These are phyloP conservation scores for Illadopsis cleaveri DNA, from an alignment of 2,113 vertebrate species.

Conservation along the genomic window DNA sequence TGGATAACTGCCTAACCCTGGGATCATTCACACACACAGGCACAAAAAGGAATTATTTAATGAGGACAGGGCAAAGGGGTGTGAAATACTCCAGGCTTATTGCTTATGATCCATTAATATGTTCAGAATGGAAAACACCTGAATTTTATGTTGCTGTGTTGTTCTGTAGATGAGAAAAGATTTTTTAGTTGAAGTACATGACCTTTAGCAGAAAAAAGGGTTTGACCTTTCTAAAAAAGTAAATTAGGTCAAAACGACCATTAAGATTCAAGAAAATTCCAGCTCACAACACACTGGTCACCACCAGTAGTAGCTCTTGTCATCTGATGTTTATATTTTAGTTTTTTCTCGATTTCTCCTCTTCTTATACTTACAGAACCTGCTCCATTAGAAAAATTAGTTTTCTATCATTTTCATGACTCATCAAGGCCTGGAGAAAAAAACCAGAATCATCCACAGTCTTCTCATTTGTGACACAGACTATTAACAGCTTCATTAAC, in stretches of 20 bases:
- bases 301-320: not conserved
- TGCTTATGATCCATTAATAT: not conserved
- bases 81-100: not conserved
- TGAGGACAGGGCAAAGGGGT: not conserved
- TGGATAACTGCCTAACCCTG: not conserved
- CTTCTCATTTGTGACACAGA: not conserved
- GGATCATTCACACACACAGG: not conserved
- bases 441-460: not conserved
- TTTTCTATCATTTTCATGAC: not conserved
- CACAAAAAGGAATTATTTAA: not conserved
- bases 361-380: not conserved
- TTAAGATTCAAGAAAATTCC: not conserved
- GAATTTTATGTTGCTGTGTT: not conserved
- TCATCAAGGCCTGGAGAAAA: slow-evolving; percentile 1
- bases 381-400: not conserved
- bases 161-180: not conserved
- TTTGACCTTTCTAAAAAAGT: not conserved
- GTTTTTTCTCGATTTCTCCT: not conserved
- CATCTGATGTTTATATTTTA: not conserved
- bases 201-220: not conserved
- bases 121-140: not conserved
- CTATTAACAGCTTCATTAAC: not conserved
- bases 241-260: not conserved
- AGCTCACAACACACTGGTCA: not conserved
- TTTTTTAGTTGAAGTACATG: not conserved